Percentiles rank a stretch among this genome's conserved stretches.
These are phyloP conservation scores for Cyprinodon brontotheroides DNA, from an alignment of 2,113 vertebrate genomes.

Conservation along the genomic window DNA sequence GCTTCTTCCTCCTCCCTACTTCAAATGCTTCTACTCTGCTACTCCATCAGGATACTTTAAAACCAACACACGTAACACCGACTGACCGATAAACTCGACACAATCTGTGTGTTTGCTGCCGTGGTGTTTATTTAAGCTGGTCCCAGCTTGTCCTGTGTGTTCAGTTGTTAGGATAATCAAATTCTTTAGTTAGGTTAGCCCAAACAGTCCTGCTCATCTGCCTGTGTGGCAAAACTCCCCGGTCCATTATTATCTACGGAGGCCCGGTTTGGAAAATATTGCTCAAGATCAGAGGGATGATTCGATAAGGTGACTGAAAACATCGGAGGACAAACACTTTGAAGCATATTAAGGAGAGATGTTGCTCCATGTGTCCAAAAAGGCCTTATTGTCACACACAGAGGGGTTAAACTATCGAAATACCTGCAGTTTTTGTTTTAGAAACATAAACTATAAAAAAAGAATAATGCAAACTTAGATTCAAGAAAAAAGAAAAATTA, in stretches of 20 bases:
- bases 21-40: background rate
- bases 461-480: too few species aligned
- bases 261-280: conserved; percentile 43
- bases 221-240: conserved; percentile 63
- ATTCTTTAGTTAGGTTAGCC: conserved; percentile 49
- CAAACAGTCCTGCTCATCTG: conserved; percentile 37
- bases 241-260: conserved; percentile 14
- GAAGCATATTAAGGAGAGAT: conserved; percentile 29
- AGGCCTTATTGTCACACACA: background rate
- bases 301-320: conserved; percentile 21
- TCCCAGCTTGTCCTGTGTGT: conserved; percentile 22
- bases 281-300: conserved; percentile 42
- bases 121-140: conserved; percentile 49
- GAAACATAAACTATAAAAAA: too few species aligned
- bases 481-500: too few species aligned
- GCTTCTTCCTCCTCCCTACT: background rate
- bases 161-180: conserved; percentile 61
- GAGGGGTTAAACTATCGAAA: background rate
- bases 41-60: background rate
- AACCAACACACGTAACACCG: background rate
- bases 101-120: conserved; percentile 16
- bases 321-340: conserved; percentile 7
- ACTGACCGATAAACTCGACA: conserved; percentile 3
- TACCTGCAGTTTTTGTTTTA: too few species aligned
- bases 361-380: background rate